Percentiles rank a stretch among this genome's conserved stretches.
Evolutionary conservation across 2,113 vertebrate species (phyloP).

Genomic region (Coptodon bakossiorum): DNA sequence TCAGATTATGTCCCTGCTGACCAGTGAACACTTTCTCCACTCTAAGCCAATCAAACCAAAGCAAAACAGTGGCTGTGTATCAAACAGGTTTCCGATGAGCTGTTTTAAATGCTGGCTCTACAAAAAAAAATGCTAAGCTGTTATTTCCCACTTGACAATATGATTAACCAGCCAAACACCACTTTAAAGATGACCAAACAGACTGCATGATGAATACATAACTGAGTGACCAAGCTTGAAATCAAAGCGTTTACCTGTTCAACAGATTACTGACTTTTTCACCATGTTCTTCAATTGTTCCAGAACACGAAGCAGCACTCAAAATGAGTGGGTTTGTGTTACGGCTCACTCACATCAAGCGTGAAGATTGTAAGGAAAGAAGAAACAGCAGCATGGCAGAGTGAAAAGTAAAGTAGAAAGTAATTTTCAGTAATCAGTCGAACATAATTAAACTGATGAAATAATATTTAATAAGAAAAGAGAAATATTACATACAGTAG

Average conservation of each 20-base stretch:
- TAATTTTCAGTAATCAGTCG: not conserved
- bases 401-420: not conserved
- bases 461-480: not conserved
- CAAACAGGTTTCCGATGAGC: not conserved
- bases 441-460: not conserved
- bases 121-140: not conserved
- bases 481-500: not conserved
- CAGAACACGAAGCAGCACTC: not conserved
- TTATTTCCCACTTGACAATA: not conserved
- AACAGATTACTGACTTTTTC: not conserved
- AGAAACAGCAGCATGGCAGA: not conserved
- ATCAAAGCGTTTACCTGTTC: not conserved
- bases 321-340: not conserved
- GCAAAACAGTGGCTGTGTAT: conserved; percentile 6
- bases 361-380: not conserved
- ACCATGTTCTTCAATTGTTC: not conserved
- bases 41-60: conserved; percentile 2
- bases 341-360: not conserved
- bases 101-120: not conserved
- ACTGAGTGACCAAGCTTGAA: not conserved
- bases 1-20: conserved; percentile 18
- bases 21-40: not conserved
- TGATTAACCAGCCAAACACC: not conserved
- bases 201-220: not conserved
- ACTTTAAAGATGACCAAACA: not conserved